Evolutionary conservation across 1,140 invertebrate genomes (phyloP), one percentile per base, ranked within the genome.

Genomic region (Caenorhabditis tropicalis): DNA sequence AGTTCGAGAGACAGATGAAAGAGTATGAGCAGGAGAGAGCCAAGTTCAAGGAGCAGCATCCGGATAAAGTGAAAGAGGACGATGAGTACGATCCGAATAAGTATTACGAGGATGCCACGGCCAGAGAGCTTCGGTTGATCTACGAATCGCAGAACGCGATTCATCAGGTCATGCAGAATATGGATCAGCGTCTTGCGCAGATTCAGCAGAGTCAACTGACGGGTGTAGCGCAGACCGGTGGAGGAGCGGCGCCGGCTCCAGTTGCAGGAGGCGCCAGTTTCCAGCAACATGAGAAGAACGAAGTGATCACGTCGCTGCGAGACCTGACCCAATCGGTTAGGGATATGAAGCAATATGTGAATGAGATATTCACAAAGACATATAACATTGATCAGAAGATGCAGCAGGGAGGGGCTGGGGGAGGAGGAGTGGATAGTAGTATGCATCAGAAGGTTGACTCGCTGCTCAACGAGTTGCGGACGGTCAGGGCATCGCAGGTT

Each of bases 331-430:
- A 87, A 7, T 86, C 85, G 3, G 27, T 91, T 21, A 80, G 90
- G 16, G 90, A 91, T 80, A 91, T 91, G 90, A 91, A 90, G 36
- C 88, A 87, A 31, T 91, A 91, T 60, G 90, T 91, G 15, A 91
- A 90, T 85, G 90, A 91, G 74, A 91, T 91, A n/a, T 91, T 87
- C 85, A 91, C 90, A 4, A 90, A 90, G 15, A 87, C 90, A 12
- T 91, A 90, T 58, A 91, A 91, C 60, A 83, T 90, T 39, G 89
- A 90, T 46, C 89, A 90, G 46, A 90, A 87, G 70, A 81, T 74
- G 24, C 82, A 82, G 46, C 70, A 80, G 80, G 70, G 48, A 24
- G 51, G 51, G 2, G 74, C 29, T 80, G 83, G 39, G 15, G 83
- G 33, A 19, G 70, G 36, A 5, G 83, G 58, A 16, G 48, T 84